Evolutionary conservation across 2,888 invertebrate genomes (phyloP).

Genomic region (Tetanocera ferruginea): DNA sequence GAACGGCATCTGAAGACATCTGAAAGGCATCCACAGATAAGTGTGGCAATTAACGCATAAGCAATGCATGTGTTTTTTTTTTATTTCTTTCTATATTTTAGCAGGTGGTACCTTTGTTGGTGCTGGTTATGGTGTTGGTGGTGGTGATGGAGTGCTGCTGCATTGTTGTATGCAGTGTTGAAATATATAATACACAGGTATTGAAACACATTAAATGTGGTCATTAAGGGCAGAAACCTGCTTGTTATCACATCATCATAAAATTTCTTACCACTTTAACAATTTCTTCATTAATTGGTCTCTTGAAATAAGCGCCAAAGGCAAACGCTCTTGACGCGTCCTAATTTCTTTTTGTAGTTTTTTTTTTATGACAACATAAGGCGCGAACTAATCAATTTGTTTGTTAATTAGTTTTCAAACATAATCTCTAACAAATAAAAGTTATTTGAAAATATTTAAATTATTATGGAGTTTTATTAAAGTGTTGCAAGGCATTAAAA

Average conservation of each 20-base stretch:
- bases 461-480: too few species aligned
- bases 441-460: too few species aligned
- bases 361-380: too few species aligned
- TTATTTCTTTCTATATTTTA: background rate
- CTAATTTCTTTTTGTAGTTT: too few species aligned
- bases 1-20: background rate
- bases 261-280: background rate
- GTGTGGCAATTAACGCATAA: constrained; percentile 25
- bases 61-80: background rate
- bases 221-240: constrained; percentile 19
- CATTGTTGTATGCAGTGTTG: background rate
- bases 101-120: background rate
- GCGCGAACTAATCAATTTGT: too few species aligned
- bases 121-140: background rate
- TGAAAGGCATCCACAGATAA: background rate
- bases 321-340: too few species aligned
- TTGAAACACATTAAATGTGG: background rate
- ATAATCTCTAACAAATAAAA: too few species aligned
- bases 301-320: background rate
- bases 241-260: constrained; percentile 16
- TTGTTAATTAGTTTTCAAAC: too few species aligned
- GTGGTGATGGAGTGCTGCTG: background rate
- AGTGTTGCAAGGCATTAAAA: too few species aligned
- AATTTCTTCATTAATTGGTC: background rate
- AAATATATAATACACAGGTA: background rate